These are phyloP conservation scores for Narcine bancroftii DNA, from an alignment of 2,113 vertebrate species.

Conservation along the genomic window DNA sequence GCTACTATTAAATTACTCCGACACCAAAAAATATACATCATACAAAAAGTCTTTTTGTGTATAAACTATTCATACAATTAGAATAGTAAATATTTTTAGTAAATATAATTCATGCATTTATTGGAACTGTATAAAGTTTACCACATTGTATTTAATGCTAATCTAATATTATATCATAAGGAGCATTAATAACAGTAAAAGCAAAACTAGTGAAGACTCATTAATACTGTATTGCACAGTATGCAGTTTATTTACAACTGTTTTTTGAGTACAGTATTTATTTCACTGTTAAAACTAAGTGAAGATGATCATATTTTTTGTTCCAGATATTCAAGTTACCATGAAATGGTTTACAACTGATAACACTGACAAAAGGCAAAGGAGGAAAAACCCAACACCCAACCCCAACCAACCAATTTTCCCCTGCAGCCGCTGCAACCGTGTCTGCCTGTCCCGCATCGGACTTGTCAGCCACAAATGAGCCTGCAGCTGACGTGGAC, in stretches of 20 bases:
- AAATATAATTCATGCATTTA: neutral
- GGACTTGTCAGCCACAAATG: too few relatives aligned
- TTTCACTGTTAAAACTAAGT: neutral
- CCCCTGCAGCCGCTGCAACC: too few relatives aligned
- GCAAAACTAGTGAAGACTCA: neutral
- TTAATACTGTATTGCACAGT: neutral
- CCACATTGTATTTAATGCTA: neutral
- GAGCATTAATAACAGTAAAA: neutral
- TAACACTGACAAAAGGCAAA: too few relatives aligned
- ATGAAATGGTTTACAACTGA: neutral
- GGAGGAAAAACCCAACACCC: too few relatives aligned
- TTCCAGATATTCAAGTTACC: neutral
- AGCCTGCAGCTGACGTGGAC: too few relatives aligned
- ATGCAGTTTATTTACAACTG: neutral
- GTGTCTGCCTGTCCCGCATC: too few relatives aligned
- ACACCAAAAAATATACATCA: neutral
- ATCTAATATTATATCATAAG: neutral
- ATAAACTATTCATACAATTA: neutral
- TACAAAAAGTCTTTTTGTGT: neutral
- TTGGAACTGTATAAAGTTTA: neutral
- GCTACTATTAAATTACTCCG: neutral
- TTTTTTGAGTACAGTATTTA: neutral
- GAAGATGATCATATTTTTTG: neutral
- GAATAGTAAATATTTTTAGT: neutral
- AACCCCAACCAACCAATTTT: too few relatives aligned